These are phyloP conservation scores for Astropecten irregularis DNA, from an alignment of 53 echinoderm and acorn worm species.

Conservation along the genomic window DNA sequence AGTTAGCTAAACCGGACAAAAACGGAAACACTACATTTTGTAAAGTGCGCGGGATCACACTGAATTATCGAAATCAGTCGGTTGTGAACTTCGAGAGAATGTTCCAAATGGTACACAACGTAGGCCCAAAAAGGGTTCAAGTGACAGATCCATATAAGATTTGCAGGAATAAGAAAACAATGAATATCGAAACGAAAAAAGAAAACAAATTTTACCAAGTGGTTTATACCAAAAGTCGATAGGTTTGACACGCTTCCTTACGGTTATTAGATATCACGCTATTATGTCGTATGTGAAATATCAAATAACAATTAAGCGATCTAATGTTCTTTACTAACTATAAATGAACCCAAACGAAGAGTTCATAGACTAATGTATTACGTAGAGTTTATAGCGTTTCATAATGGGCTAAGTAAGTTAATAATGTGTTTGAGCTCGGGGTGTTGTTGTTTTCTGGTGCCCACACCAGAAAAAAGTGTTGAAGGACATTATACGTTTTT, in stretches of 20 bases:
- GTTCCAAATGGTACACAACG: conserved; percentile 50
- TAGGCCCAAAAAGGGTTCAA: conserved; percentile 17
- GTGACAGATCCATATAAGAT: conserved; percentile 16
- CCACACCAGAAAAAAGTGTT: too few species aligned
- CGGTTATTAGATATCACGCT: too few species aligned
- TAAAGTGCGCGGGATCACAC: conserved; percentile 73
- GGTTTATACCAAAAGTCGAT: conserved; percentile 6
- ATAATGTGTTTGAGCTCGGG: too few species aligned
- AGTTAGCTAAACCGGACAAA: conserved; percentile 46
- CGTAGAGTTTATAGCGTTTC: too few species aligned
- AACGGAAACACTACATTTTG: conserved; percentile 51
- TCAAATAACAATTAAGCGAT: too few species aligned
- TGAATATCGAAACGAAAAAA: conserved; percentile 7
- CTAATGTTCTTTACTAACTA: too few species aligned
- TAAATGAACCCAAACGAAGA: too few species aligned
- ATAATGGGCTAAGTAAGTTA: too few species aligned
- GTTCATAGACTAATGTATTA: too few species aligned
- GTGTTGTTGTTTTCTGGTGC: too few species aligned
- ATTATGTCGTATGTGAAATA: too few species aligned
- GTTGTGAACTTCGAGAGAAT: conserved; percentile 61
- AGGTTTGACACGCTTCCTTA: conserved; percentile 22
- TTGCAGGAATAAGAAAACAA: background rate
- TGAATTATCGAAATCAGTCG: conserved; percentile 48
- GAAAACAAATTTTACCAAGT: conserved; percentile 26
- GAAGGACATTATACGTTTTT: too few species aligned